Evolutionary conservation across 2,888 invertebrate species (phyloP), one percentile per base, ranked within the genome.

Genomic region (Argyra leucocephala): DNA sequence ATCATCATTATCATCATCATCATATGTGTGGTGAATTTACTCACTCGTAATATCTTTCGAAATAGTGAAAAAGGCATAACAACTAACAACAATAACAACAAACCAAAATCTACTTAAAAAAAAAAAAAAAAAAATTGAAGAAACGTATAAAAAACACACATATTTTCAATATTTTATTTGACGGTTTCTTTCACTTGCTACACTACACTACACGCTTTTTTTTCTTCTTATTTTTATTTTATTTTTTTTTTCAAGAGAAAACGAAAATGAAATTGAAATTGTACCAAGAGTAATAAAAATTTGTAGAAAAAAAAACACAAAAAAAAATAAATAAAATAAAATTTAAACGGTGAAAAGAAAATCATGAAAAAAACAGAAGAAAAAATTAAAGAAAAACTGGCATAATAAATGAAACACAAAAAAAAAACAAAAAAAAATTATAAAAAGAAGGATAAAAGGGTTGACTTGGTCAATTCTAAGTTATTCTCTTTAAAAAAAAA

Each of bases 261-360:
- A 31, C 65, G 66, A 67, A 70, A 74, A 69, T 74, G 68, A 66
- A 73, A 74, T 70, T 72, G 67, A 71, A 73, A 73, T 73, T 74
- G 67, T 73, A 70, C 74, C 65, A 58, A 66, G 68, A 68, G 68
- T 67, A 68, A 69, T 66, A 66, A 67, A 68, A 68, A 69, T 69
- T 66, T 69, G 69, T 68, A 68, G 67, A 67, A 68, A 67, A 69
- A 67, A 69, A 65, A 66, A 36, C 62, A 64, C 66, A 68, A 67
- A 66, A 58, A 61, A 65, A 67, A 65, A 69, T 31, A 31, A 4
- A 31, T 31, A 26, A 26, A 37, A 37, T 10, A 37, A 37, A 9
- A 37, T 3, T 15, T 3, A 37, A 37, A 10, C 10, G 18, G 18
- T 18, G 69, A 65, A 66, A 69, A 69, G 48, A 48, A 67, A 63